A percentile compares a stretch with the other conserved stretches of the same genome.
These are phyloP conservation scores for Suillia variegata DNA, from an alignment of 2,888 invertebrate genomes.

Conservation along the genomic window DNA sequence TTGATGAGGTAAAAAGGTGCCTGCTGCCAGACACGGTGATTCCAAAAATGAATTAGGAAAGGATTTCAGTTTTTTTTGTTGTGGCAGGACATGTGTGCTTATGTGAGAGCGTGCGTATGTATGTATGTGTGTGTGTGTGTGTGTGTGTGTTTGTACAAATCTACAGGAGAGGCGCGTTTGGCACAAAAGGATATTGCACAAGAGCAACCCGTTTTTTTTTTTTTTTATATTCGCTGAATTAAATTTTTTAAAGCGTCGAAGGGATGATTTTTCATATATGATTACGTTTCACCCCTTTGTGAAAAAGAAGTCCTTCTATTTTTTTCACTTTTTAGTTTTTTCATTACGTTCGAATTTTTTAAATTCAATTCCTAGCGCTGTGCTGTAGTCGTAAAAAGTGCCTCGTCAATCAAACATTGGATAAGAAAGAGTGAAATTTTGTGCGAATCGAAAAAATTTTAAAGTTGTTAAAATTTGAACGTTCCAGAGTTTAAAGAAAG, in stretches of 20 bases:
- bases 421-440: background rate
- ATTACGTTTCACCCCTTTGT: constrained; percentile 29
- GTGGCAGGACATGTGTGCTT: background rate
- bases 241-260: constrained; percentile 30
- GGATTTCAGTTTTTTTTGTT: too few relatives aligned
- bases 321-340: constrained; percentile 3
- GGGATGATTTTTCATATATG: constrained; percentile 37
- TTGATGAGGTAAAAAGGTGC: background rate
- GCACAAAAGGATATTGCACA: constrained; percentile 29
- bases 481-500: constrained; percentile 15
- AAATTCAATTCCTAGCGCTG: constrained; percentile 14
- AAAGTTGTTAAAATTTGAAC: background rate
- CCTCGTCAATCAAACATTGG: background rate
- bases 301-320: constrained; percentile 12
- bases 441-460: background rate
- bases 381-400: constrained; percentile 17
- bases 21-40: too few relatives aligned
- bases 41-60: too few relatives aligned
- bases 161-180: background rate
- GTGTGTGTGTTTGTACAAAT: too few relatives aligned
- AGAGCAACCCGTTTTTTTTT: constrained; percentile 34
- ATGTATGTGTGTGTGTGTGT: background rate
- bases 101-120: constrained; percentile 7
- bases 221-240: constrained; percentile 15
- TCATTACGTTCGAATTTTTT: constrained; percentile 12